These are phyloP conservation scores for Macrosoma leucophasiata DNA, from an alignment of 2,888 invertebrate species.

Conservation along the genomic window DNA sequence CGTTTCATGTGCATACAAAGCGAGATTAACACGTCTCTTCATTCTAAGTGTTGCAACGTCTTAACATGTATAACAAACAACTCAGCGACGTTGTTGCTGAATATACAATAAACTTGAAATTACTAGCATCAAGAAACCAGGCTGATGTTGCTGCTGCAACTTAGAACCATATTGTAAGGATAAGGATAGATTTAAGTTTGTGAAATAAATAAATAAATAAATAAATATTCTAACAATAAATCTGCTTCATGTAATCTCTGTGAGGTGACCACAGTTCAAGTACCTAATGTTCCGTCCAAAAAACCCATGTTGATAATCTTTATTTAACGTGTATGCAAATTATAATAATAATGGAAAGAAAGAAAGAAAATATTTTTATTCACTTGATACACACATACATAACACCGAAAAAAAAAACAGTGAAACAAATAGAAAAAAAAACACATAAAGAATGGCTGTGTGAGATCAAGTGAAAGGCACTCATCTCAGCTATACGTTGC, in stretches of 20 bases:
- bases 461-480: too few species aligned
- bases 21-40: background rate
- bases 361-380: background rate
- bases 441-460: too few species aligned
- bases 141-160: conserved; percentile 22
- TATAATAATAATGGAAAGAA: conserved; percentile 3
- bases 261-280: too few species aligned
- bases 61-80: too few species aligned
- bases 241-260: conserved; percentile 24
- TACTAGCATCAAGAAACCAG: conserved; percentile 32
- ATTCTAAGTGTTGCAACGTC: conserved; percentile 5
- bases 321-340: conserved; percentile 9
- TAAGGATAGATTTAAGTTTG: conserved; percentile 8
- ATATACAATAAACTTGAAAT: conserved; percentile 40
- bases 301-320: conserved; percentile 13
- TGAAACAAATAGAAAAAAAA: too few species aligned
- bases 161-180: background rate
- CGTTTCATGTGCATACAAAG: conserved; percentile 1
- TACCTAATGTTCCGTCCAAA: too few species aligned
- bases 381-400: too few species aligned
- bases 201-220: too few species aligned
- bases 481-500: too few species aligned
- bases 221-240: conserved; percentile 28
- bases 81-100: too few species aligned
- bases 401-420: too few species aligned